Evolutionary conservation across 1,140 invertebrate species (phyloP).

Genomic region (Sycophila sp.): DNA sequence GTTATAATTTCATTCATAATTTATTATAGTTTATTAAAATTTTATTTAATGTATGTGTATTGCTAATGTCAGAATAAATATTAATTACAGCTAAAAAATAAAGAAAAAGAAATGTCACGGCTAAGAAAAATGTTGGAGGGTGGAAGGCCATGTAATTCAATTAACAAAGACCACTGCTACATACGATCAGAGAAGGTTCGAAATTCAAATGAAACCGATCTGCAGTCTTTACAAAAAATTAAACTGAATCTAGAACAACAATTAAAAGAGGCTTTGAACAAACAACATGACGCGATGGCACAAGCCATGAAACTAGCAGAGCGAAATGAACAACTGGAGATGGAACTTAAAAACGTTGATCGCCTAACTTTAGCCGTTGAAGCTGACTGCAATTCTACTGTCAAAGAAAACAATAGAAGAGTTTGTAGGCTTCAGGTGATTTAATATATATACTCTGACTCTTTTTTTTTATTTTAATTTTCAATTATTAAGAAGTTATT

Average conservation of each 20-base stretch:
- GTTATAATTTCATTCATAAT: neutral
- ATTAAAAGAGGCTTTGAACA: constrained; percentile 71
- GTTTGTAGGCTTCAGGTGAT: constrained; percentile 59
- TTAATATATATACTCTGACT: constrained; percentile 7
- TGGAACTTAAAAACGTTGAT: constrained; percentile 75
- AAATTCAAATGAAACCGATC: constrained; percentile 56
- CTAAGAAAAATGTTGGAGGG: constrained; percentile 73
- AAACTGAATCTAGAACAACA: constrained; percentile 70
- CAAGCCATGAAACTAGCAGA: constrained; percentile 75
- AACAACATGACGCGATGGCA: constrained; percentile 79
- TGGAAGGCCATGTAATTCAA: constrained; percentile 68
- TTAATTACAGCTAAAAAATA: constrained; percentile 53
- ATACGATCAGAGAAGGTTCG: constrained; percentile 58
- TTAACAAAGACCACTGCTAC: constrained; percentile 70
- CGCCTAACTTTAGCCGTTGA: constrained; percentile 75
- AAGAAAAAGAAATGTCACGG: constrained; percentile 73
- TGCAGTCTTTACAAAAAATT: constrained; percentile 66
- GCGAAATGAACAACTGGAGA: constrained; percentile 73
- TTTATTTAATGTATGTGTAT: neutral
- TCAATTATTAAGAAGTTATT: neutral
- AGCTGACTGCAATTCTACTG: constrained; percentile 67
- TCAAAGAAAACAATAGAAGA: constrained; percentile 61
- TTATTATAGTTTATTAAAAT: neutral
- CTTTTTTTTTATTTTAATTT: too few relatives aligned
- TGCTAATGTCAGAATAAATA: too few relatives aligned